A percentile compares a stretch with the other conserved stretches of the same genome.
These are phyloP conservation scores for Drosophila trichaetosa DNA, from an alignment of 2,888 invertebrate genomes.

Conservation along the genomic window DNA sequence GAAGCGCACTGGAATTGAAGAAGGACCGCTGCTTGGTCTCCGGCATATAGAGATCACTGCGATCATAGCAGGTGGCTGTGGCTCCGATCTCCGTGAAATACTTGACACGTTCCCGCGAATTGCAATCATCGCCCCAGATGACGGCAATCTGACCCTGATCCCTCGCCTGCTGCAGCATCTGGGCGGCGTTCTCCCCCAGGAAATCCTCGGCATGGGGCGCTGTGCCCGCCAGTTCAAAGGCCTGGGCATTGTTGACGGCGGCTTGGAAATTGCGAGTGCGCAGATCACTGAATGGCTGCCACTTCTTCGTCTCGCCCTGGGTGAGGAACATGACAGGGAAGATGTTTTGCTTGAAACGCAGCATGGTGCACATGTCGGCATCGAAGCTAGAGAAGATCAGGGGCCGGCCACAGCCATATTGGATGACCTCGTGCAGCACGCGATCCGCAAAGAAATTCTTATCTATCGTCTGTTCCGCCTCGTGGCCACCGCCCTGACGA, in stretches of 20 bases:
- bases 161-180: constrained; percentile 89
- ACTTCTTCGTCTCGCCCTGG: constrained; percentile 82
- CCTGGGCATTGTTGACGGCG: constrained; percentile 92
- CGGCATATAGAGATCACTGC: constrained; percentile 87
- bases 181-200: constrained; percentile 89
- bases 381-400: constrained; percentile 98
- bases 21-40: constrained; percentile 74
- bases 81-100: constrained; percentile 94
- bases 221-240: constrained; percentile 93
- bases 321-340: constrained; percentile 97
- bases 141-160: constrained; percentile 94
- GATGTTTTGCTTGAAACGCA: constrained; percentile 97
- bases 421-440: constrained; percentile 92
- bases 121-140: constrained; percentile 98
- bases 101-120: constrained; percentile 92
- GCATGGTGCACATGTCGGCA: constrained; percentile 97
- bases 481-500: constrained; percentile 92
- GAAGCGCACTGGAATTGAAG: constrained; percentile 72
- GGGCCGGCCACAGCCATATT: constrained; percentile 91
- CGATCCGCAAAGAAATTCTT: constrained; percentile 96
- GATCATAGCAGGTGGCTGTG: constrained; percentile 98
- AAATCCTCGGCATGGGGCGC: constrained; percentile 97
- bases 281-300: constrained; percentile 92
- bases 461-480: constrained; percentile 93
- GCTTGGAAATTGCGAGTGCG: constrained; percentile 92